Percentiles rank a stretch among this genome's conserved stretches.
These are phyloP conservation scores for Gadus chalcogrammus DNA, from an alignment of 2,113 vertebrate species.

Conservation along the genomic window DNA sequence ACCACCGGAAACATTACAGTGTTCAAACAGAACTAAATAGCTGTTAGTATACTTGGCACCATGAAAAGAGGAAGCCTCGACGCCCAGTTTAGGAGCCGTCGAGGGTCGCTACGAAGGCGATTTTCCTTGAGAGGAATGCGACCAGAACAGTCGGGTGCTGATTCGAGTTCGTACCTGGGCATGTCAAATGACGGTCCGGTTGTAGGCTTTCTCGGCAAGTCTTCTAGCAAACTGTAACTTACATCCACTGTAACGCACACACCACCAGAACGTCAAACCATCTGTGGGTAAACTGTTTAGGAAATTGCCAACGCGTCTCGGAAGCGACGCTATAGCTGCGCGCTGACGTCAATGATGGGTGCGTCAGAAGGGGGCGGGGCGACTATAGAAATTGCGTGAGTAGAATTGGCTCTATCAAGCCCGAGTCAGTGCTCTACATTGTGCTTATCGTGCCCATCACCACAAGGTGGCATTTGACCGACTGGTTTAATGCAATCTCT, in stretches of 20 bases:
- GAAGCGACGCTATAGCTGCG: conserved; percentile 56
- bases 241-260: neutral
- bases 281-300: conserved; percentile 47
- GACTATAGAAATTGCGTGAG: neutral
- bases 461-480: conserved; percentile 32
- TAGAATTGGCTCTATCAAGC: conserved; percentile 7
- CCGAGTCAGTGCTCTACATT: neutral
- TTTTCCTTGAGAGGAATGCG: too few relatives aligned
- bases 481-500: too few relatives aligned
- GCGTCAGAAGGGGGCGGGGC: conserved; percentile 35
- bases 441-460: neutral
- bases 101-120: too few relatives aligned
- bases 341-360: conserved; percentile 32
- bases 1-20: too few relatives aligned
- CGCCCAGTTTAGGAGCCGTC: too few relatives aligned
- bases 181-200: conserved; percentile 44
- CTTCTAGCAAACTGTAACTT: neutral
- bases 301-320: conserved; percentile 74
- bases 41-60: neutral
- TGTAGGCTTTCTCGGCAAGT: conserved; percentile 13
- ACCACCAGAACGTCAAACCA: neutral
- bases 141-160: neutral
- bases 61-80: neutral
- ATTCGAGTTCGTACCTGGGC: conserved; percentile 49
- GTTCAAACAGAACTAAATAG: too few relatives aligned